phyloP scores from a whole-genome alignment of 2,797 vertebrate species.

The Gallinago solitaria region DNA sequence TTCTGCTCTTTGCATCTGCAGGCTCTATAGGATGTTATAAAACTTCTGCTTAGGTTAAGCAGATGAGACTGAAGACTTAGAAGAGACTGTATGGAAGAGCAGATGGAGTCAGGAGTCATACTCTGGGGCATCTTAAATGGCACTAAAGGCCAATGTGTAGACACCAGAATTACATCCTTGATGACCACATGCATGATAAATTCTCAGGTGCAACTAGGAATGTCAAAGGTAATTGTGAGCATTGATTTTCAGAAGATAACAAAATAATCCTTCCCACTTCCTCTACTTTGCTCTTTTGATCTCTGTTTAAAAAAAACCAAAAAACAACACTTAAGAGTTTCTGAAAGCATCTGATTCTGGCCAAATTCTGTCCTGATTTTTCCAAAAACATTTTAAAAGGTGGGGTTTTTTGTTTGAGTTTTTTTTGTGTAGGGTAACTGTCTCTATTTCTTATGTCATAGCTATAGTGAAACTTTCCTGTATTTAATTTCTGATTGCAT shows the following conservation, averaged over 20 bases:
- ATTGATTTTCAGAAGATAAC: neutral
- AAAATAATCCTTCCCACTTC: neutral
- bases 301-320: neutral
- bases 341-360: neutral
- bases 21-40: neutral
- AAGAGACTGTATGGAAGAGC: neutral
- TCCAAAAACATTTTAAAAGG: neutral
- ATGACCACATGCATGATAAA: neutral
- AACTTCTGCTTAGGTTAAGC: neutral
- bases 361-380: neutral
- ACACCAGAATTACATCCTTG: neutral
- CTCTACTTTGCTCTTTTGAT: neutral
- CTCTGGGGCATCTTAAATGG: neutral
- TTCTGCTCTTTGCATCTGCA: neutral
- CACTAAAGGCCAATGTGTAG: no score
- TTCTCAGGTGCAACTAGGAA: neutral
- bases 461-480: neutral
- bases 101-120: neutral
- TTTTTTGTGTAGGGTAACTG: neutral
- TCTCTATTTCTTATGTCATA: neutral
- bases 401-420: neutral
- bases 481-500: neutral
- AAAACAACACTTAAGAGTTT: neutral
- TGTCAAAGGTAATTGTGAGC: neutral
- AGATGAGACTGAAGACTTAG: neutral